Base-by-base conservation (phyloP, 2,113 vertebrate species). In the Notarius lentiginosus region DNA sequence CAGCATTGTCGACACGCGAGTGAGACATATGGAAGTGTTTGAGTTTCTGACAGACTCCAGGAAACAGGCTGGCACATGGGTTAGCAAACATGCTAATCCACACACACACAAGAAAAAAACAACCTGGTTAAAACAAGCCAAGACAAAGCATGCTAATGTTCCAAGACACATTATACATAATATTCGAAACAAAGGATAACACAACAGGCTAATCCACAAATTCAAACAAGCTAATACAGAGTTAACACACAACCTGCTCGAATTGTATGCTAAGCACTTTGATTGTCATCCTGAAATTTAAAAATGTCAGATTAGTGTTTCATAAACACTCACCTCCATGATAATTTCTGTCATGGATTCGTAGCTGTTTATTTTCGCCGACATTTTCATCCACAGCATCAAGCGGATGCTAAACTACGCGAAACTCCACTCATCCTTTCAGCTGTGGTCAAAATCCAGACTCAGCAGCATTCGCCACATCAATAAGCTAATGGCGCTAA, bases 401-500 rank as follows among this genome's bases (percentile, higher is more conserved):
- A 15, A 14, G n/a, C 17, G 4, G 1, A 34, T 10, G 9, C 79
- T 79, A 79, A 79, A 55, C 51, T 91, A 93, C 90, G 22, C 92
- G 91, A 87, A 89, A 92, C 89, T 90, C 87, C 77, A 91, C 88
- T 92, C 91, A 0, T 41, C 92, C 93, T 93, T 94, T 94, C 63
- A 92, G 86, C 93, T 90, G 91, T 90, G 92, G 89, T 41, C 94
- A 96, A 96, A 93, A 84, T 85, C 93, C 93, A 84, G 91, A 92
- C 92, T 97, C 96, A 97, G 97, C 96, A 97, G 97, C 96, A 94
- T 86, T 84, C 95, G 88, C 60, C 80, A 80, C 84, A 92, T 98
- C 96, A 90, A 97, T 97, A 97, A 96, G 94, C 93, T 96, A 97
- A 98, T 96, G 95, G 93, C 93, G 94, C 91, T 87, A 94, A 96